Base-by-base conservation (phyloP, 2,113 vertebrate species). In the Sarotherodon lohbergeri region DNA sequence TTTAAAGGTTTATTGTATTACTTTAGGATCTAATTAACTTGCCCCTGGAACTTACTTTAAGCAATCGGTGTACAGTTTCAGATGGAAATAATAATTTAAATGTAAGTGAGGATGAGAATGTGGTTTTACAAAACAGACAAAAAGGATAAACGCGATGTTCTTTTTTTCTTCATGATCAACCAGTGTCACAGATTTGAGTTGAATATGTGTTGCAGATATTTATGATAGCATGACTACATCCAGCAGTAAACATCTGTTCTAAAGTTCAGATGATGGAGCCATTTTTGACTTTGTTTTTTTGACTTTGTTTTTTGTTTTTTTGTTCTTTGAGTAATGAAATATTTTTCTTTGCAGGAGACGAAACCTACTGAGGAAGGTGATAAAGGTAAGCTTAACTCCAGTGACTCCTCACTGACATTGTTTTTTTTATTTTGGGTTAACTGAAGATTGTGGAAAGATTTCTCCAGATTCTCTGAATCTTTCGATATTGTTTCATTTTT, bases 331-430 rank as follows among this genome's bases (percentile, higher is more conserved):
- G 12, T 73, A 10, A 57, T 54, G 1, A 2, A 1, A 16, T 36
- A 5, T 17, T 63, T 81, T 83, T 12, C 22, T 80, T 85, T 34
- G n/a, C 88, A 97, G 96, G 95, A 95, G 10, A 80, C 86, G 3
- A 87, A 88, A 24, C 34, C 92, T 14, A 10, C 56, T 36, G 91
- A 82, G 32, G 95, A 93, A 19, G 94, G 89, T 57, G 93, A 95
- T 3, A 63, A 90, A 68, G 90, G 94, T 94, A 83, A 87, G 81
- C 6, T 5, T 43, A 34, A 4, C 52, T 73, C 1, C 12, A 57
- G 4, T 10, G 8, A 2, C 6, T 1, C 36, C 27, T 59, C 4
- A 2, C 7, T 63, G 29, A 63, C 1, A 6, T 6, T 32, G 4
- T 2, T 36, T 3, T 17, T 16, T 4, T 3, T 16, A 3, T 22